A percentile compares a stretch with the other conserved stretches of the same genome.
These are phyloP conservation scores for Pyrochroa serraticornis DNA, from an alignment of 2,888 invertebrate species.

Conservation along the genomic window DNA sequence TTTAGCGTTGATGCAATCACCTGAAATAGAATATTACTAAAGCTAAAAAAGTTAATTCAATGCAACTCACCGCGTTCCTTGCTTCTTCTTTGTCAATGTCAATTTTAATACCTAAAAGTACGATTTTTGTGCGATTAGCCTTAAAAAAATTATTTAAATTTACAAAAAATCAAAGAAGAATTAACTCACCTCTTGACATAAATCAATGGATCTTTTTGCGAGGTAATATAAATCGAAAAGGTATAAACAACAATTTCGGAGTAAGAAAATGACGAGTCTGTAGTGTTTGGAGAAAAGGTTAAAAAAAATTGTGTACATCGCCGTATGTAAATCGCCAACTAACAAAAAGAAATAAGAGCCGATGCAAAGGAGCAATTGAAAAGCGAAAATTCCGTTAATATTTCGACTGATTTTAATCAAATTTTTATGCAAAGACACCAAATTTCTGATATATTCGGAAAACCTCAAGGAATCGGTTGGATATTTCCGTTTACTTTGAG, in stretches of 20 bases:
- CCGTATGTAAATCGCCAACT: constrained; percentile 20
- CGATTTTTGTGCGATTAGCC: constrained; percentile 34
- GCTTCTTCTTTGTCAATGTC: constrained; percentile 33
- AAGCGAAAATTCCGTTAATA: constrained; percentile 23
- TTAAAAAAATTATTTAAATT: constrained; percentile 6
- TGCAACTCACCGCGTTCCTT: constrained; percentile 38
- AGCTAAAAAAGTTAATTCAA: too few relatives aligned
- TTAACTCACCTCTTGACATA: constrained; percentile 1
- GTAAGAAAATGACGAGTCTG: not conserved
- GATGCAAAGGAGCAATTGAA: constrained; percentile 21
- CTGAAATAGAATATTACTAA: too few relatives aligned
- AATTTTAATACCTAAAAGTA: constrained; percentile 34
- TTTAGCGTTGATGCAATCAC: constrained; percentile 31
- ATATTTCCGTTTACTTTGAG: constrained; percentile 17
- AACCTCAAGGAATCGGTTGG: constrained; percentile 23
- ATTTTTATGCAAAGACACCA: constrained; percentile 25
- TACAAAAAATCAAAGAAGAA: too few relatives aligned
- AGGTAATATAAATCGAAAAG: constrained; percentile 15
- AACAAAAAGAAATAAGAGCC: constrained; percentile 19
- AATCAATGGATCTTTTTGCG: constrained; percentile 5
- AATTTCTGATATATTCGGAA: constrained; percentile 8
- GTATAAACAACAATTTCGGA: constrained; percentile 8
- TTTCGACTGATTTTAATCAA: constrained; percentile 13
- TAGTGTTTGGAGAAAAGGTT: constrained; percentile 4
- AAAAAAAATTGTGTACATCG: constrained; percentile 18